Base-by-base conservation (phyloP, 2,888 invertebrate species). In the Melanophora roralis region DNA sequence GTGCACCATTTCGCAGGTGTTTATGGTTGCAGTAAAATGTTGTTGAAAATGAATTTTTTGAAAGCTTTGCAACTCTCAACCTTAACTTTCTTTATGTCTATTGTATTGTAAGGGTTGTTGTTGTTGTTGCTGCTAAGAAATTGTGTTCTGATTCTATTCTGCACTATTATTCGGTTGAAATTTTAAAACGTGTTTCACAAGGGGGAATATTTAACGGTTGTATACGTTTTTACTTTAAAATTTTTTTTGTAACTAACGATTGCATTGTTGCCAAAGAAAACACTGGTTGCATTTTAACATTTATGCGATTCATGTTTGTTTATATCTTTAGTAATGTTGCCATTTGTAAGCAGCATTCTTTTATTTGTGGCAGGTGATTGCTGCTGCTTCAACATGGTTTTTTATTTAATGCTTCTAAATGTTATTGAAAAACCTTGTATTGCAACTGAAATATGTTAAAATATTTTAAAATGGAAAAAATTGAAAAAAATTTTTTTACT, bases 1-100 rank as follows among this genome's bases (percentile, higher is more conserved):
- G 36, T 7, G 19, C 38, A 45, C 16, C 43, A 72, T 67, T 78
- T 72, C 47, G 53, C 67, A 67, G 72, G 32, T 73, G 67, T 47
- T 78, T 67, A 72, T 62, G 45, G 67, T 62, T 59, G 59, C 43
- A 34, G 40, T 59, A 71, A 57, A 67, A 67, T 16, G 59, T 38
- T 74, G 74, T 40, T 59, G 51, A 40, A 64, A 59, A 14, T 23
- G 34, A 38, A 16, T 55, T 60, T 62, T 40, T 36, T 53, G 45
- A 67, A 53, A 32, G 6, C 23, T 51, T 19, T 73, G 40, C 32
- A 21, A 55, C n/a, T 19, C n/a, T n/a, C n/a, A n/a, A n/a, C 27
- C 27, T 5, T 27, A 45, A 6, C 40, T n/a, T 8, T 19, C 11
- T 45, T 9, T 9, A 4, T 55, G 40, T 43, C 34, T 27, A 27